A percentile compares a stretch with the other conserved stretches of the same genome.
phyloP scores from a whole-genome alignment of 1,140 invertebrate genomes.

The Galleria mellonella region DNA sequence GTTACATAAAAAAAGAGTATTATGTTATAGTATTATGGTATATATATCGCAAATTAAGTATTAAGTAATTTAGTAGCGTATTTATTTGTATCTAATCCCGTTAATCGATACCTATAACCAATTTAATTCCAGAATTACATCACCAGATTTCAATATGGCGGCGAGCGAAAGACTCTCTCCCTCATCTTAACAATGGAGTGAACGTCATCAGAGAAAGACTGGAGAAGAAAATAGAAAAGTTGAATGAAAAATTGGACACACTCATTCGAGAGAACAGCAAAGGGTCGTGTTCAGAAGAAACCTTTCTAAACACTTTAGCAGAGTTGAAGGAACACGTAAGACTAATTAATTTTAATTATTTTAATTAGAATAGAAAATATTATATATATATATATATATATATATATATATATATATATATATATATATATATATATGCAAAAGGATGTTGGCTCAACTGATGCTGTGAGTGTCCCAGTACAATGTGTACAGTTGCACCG shows the following conservation, averaged over 20 bases:
- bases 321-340: slow-evolving; percentile 81
- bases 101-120: no score
- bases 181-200: slow-evolving; percentile 88
- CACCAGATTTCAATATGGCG: slow-evolving; percentile 92
- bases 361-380: no score
- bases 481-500: no score
- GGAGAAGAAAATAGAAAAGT: slow-evolving; percentile 79
- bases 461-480: no score
- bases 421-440: not conserved
- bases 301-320: slow-evolving; percentile 81
- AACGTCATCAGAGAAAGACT: slow-evolving; percentile 84
- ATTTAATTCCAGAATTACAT: slow-evolving; percentile 78
- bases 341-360: no score
- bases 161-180: slow-evolving; percentile 85
- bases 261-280: slow-evolving; percentile 75
- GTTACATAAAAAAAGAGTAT: no score
- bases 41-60: no score
- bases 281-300: slow-evolving; percentile 77
- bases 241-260: slow-evolving; percentile 75
- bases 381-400: not conserved
- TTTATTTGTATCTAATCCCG: no score
- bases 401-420: not conserved
- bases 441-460: no score
- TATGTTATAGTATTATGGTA: no score
- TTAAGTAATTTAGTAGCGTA: no score